A percentile compares a stretch with the other conserved stretches of the same genome.
phyloP scores from a whole-genome alignment of 2,888 invertebrate genomes.

The Leptinotarsa rubiginosa region DNA sequence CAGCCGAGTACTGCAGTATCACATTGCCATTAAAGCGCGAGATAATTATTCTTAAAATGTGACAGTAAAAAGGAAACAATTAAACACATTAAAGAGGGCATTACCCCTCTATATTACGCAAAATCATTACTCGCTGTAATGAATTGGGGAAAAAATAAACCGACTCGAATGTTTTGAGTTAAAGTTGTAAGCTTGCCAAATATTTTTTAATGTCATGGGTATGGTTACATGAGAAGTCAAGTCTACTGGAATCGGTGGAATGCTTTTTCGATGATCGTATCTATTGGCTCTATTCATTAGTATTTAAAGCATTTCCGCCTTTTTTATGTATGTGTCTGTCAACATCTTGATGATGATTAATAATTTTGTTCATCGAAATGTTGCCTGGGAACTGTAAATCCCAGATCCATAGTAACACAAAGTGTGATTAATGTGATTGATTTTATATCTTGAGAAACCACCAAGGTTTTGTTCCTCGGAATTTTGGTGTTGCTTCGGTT shows the following conservation, averaged over 20 bases:
- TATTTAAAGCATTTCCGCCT: background rate
- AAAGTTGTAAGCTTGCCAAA: constrained; percentile 10
- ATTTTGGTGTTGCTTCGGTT: too few relatives aligned
- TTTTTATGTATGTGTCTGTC: background rate
- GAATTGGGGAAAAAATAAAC: constrained; percentile 25
- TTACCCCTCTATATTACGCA: constrained; percentile 51
- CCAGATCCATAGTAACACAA: background rate
- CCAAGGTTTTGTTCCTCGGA: too few relatives aligned
- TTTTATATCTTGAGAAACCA: too few relatives aligned
- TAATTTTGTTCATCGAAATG: background rate
- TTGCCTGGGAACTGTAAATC: background rate
- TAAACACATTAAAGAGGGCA: constrained; percentile 52
- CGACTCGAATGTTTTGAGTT: constrained; percentile 8
- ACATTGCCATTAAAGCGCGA: constrained; percentile 8
- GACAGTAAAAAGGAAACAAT: constrained; percentile 50
- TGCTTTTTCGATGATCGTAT: background rate
- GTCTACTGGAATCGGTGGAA: background rate
- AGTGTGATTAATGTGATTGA: background rate
- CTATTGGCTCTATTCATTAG: background rate
- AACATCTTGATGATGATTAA: background rate
- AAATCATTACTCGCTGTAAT: constrained; percentile 48
- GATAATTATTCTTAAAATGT: constrained; percentile 44
- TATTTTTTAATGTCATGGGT: constrained; percentile 9
- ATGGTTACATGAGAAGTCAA: constrained; percentile 1
- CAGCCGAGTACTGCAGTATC: constrained; percentile 13